Evolutionary conservation across 2,113 vertebrate species (phyloP).

Genomic region (Zosterops borbonicus): DNA sequence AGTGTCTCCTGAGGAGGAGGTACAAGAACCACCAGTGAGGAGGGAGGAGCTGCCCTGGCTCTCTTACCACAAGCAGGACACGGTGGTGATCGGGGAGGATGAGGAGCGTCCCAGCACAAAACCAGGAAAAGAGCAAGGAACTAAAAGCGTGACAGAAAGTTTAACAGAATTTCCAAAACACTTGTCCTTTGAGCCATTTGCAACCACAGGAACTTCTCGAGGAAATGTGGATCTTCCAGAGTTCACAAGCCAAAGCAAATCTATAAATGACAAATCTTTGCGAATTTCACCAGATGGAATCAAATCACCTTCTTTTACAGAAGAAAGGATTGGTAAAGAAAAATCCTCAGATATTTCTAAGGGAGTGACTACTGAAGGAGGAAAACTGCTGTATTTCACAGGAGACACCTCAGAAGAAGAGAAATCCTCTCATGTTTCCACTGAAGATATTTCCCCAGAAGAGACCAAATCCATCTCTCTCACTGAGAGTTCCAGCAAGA

Average conservation of each 20-base stretch:
- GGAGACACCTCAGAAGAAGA: conserved; percentile 37
- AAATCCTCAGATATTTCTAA: conserved; percentile 55
- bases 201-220: background rate
- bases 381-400: conserved; percentile 19
- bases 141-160: background rate
- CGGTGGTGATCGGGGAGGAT: conserved; percentile 6
- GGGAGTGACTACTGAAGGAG: conserved; percentile 20
- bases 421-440: background rate
- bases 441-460: conserved; percentile 65
- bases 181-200: conserved; percentile 4
- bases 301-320: conserved; percentile 63
- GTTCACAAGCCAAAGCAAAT: conserved; percentile 29
- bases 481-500: conserved; percentile 68
- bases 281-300: conserved; percentile 64
- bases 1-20: background rate
- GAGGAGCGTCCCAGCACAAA: background rate
- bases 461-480: conserved; percentile 65
- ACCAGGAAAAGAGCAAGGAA: conserved; percentile 44
- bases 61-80: conserved; percentile 68
- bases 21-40: background rate
- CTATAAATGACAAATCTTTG: conserved; percentile 38
- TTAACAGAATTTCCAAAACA: conserved; percentile 4
- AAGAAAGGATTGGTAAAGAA: conserved; percentile 50
- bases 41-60: conserved; percentile 52
- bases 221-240: background rate